Percentiles rank a stretch among this genome's conserved stretches.
phyloP scores from a whole-genome alignment of 1,140 invertebrate species.

The Drosophila punjabiensis region DNA sequence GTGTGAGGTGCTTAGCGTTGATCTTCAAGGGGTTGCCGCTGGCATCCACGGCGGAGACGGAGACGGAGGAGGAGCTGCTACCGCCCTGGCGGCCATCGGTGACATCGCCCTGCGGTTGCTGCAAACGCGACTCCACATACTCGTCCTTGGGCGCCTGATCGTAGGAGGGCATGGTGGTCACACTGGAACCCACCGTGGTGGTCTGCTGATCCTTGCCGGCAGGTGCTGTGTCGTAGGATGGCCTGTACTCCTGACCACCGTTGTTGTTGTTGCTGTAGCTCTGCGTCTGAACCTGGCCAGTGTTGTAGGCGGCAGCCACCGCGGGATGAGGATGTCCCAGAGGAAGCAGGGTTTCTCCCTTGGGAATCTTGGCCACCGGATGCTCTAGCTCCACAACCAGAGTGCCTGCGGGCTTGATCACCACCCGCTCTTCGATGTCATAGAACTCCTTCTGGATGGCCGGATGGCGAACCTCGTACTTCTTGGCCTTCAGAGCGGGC shows the following conservation, averaged over 20 bases:
- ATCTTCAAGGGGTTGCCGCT: conserved; percentile 71
- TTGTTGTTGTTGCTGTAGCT: conserved; percentile 63
- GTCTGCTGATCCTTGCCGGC: conserved; percentile 58
- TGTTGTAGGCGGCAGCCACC: conserved; percentile 72
- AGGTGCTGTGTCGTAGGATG: conserved; percentile 34
- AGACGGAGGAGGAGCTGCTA: conserved; percentile 16
- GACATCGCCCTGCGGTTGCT: conserved; percentile 59
- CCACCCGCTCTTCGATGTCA: conserved; percentile 88
- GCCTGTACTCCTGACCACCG: conserved; percentile 61
- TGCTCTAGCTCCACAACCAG: conserved; percentile 88
- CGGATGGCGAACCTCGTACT: conserved; percentile 87
- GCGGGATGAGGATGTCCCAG: conserved; percentile 80
- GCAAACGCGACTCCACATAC: conserved; percentile 68
- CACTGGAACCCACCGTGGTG: conserved; percentile 70
- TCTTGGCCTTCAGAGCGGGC: conserved; percentile 80
- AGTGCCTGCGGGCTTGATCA: conserved; percentile 88
- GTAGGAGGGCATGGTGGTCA: conserved; percentile 76
- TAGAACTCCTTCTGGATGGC: conserved; percentile 89
- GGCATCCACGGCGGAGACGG: conserved; percentile 50
- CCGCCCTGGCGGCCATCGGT: conserved; percentile 38
- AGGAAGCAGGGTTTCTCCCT: conserved; percentile 84
- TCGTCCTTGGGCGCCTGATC: conserved; percentile 70
- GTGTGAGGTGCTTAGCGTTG: conserved; percentile 58
- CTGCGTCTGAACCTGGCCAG: conserved; percentile 55
- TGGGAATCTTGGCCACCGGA: conserved; percentile 87